Conservation (phyloP, 2,113 vertebrate species). For the Clinocottus analis region DNA sequence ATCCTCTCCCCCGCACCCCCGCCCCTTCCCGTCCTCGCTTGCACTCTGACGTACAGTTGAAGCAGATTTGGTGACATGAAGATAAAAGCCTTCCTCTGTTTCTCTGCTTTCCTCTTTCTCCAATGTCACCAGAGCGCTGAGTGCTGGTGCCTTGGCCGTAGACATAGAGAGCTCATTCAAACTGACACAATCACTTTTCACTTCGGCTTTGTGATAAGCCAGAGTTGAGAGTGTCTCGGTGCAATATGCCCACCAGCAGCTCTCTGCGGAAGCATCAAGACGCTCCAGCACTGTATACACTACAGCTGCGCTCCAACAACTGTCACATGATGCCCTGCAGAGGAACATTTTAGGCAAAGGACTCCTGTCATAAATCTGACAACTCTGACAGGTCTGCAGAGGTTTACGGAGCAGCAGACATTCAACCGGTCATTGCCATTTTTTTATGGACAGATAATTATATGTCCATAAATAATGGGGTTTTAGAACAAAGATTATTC, state of each 20-base stretch:
- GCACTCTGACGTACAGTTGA: conserved; percentile 82
- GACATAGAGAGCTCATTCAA: conserved; percentile 82
- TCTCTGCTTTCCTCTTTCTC: conserved; percentile 76
- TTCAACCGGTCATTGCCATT: conserved; percentile 19
- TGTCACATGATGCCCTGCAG: background rate
- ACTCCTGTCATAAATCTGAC: conserved; percentile 51
- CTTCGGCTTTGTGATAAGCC: conserved; percentile 74
- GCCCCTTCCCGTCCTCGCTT: conserved; percentile 65
- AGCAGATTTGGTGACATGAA: conserved; percentile 83
- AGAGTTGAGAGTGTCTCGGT: conserved; percentile 63
- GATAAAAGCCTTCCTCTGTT: conserved; percentile 84
- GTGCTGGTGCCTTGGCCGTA: conserved; percentile 70
- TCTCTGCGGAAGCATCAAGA: conserved; percentile 27
- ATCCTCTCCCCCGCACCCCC: conserved; percentile 65
- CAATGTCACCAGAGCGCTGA: conserved; percentile 79
- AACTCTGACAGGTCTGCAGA: conserved; percentile 31
- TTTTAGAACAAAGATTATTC: conserved; percentile 11
- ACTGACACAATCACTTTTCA: conserved; percentile 80
- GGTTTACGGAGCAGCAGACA: conserved; percentile 26
- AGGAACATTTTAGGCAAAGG: conserved; percentile 32
- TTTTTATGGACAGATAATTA: conserved; percentile 29
- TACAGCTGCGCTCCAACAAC: conserved; percentile 5
- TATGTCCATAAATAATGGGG: too few species aligned
- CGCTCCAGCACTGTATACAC: conserved; percentile 1
- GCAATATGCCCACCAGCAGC: conserved; percentile 62